phyloP scores from a whole-genome alignment of 1,140 invertebrate genomes.

The Zaprionus inermis region DNA sequence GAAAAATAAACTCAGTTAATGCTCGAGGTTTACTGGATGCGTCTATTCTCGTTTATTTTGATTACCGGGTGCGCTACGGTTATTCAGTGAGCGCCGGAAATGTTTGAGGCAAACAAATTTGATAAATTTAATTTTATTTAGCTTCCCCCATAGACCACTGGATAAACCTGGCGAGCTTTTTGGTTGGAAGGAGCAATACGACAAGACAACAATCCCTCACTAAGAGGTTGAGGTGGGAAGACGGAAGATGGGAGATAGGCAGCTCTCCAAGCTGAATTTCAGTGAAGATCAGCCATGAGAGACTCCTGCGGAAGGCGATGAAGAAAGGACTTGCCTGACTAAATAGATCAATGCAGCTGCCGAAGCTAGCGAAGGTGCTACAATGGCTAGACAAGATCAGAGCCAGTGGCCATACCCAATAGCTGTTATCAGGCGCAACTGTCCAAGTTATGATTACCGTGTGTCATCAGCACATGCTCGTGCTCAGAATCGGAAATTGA shows the following conservation, averaged over 20 bases:
- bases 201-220: not conserved
- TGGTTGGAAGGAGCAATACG: not conserved
- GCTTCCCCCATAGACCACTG: not conserved
- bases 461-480: constrained; percentile 43
- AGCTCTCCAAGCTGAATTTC: not conserved
- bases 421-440: constrained; percentile 32
- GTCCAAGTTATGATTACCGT: constrained; percentile 19
- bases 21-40: constrained; percentile 26
- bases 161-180: not conserved
- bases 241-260: too few relatives aligned
- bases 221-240: not conserved
- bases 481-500: constrained; percentile 41
- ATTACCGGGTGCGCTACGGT: constrained; percentile 21
- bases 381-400: constrained; percentile 9
- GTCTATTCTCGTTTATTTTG: constrained; percentile 41
- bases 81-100: constrained; percentile 49
- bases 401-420: constrained; percentile 11
- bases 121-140: constrained; percentile 61
- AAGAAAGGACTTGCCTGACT: not conserved
- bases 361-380: not conserved
- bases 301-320: not conserved
- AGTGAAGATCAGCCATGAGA: constrained; percentile 10
- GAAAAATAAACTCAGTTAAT: not conserved
- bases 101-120: constrained; percentile 64
- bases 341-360: not conserved